phyloP scores from a whole-genome alignment of 2,888 invertebrate species.

The Argyresthia goedartella region DNA sequence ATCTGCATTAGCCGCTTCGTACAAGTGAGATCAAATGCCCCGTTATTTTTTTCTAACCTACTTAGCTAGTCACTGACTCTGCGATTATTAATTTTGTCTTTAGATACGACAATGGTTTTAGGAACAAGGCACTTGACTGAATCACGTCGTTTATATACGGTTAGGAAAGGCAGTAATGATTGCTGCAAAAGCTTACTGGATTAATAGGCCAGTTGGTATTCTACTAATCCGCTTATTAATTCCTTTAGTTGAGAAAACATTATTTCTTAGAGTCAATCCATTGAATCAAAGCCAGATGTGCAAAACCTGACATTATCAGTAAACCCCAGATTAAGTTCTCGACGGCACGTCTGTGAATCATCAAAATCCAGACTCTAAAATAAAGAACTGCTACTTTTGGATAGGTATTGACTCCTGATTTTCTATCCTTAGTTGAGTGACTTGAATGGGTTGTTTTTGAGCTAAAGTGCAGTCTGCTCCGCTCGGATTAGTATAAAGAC shows the following conservation, averaged over 20 bases:
- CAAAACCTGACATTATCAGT: no score
- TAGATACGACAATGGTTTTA: conserved; percentile 20
- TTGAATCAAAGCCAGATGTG: neutral
- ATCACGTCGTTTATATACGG: conserved; percentile 27
- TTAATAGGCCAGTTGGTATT: conserved; percentile 10
- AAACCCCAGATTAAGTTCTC: no score
- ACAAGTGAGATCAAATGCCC: conserved; percentile 3
- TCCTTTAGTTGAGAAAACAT: conserved; percentile 8
- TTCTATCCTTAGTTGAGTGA: no score
- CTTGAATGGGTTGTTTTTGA: no score
- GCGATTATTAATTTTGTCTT: conserved; percentile 28
- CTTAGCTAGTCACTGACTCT: no score
- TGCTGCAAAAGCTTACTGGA: conserved; percentile 43
- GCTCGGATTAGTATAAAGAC: no score
- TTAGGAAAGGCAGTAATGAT: conserved; percentile 38
- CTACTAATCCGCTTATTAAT: no score
- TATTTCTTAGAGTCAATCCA: conserved; percentile 1
- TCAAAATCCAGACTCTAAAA: no score
- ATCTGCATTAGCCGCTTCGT: neutral
- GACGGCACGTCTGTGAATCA: no score
- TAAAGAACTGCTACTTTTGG: no score
- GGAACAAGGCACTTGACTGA: conserved; percentile 26
- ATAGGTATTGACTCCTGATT: no score
- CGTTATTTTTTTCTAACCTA: neutral
- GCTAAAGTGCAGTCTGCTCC: no score